Evolutionary conservation across 2,888 invertebrate genomes (phyloP).

Genomic region (Tuta absoluta): DNA sequence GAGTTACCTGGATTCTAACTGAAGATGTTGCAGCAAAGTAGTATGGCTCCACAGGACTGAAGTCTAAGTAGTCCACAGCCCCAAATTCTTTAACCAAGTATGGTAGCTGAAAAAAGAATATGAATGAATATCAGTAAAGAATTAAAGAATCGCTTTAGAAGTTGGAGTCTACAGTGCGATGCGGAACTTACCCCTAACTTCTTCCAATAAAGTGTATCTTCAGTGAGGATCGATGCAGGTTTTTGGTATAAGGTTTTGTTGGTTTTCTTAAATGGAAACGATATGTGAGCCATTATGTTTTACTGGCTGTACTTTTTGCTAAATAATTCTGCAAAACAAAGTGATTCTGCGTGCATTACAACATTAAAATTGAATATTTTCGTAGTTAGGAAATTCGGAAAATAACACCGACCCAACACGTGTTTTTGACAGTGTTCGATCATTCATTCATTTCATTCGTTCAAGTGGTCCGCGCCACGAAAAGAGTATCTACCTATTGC

Average conservation of each 20-base stretch:
- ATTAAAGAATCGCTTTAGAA: not conserved
- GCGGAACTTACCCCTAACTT: slow-evolving; percentile 86
- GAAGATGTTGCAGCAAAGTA: slow-evolving; percentile 97
- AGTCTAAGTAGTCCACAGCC: slow-evolving; percentile 94
- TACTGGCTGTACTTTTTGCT: not conserved
- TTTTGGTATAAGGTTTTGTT: slow-evolving; percentile 86
- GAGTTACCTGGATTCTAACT: slow-evolving; percentile 86
- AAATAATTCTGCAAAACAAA: not conserved
- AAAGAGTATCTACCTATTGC: too few species aligned
- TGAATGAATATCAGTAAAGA: not conserved
- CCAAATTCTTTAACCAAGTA: slow-evolving; percentile 96
- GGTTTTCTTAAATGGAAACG: slow-evolving; percentile 85
- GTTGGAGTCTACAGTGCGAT: not conserved
- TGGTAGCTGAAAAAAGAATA: slow-evolving; percentile 81
- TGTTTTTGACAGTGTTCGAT: not conserved
- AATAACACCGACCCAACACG: not conserved
- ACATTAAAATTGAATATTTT: not conserved
- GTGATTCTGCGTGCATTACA: not conserved
- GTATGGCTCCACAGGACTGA: slow-evolving; percentile 93
- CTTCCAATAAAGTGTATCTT: slow-evolving; percentile 94
- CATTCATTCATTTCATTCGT: too few species aligned
- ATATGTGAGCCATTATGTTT: slow-evolving; percentile 64
- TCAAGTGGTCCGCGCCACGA: too few species aligned
- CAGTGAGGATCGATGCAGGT: slow-evolving; percentile 84
- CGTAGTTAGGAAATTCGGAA: not conserved